A percentile compares a stretch with the other conserved stretches of the same genome.
Evolutionary conservation across 2,113 vertebrate species (phyloP).

Genomic region (Falco punctatus): DNA sequence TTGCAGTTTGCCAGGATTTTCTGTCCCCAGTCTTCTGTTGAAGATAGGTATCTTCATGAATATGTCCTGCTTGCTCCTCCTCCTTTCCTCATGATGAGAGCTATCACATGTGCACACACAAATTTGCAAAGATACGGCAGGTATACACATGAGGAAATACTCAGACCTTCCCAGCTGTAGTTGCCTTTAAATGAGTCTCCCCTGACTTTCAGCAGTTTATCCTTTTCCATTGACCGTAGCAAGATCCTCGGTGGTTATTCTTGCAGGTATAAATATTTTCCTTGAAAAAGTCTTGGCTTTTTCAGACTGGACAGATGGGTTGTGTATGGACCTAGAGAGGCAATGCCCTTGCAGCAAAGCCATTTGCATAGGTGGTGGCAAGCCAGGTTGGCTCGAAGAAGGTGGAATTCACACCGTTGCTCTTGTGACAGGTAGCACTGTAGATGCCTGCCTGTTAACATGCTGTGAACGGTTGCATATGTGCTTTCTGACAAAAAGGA

Average conservation of each 20-base stretch:
- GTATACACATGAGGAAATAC: background rate
- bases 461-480: background rate
- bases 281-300: background rate
- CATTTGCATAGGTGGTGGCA: background rate
- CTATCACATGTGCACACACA: background rate
- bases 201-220: background rate
- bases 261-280: background rate
- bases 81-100: background rate
- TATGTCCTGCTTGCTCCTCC: background rate
- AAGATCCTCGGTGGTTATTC: background rate
- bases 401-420: background rate
- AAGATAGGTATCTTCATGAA: background rate
- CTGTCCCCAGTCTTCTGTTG: background rate
- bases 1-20: background rate
- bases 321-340: background rate
- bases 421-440: background rate
- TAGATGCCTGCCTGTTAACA: background rate
- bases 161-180: background rate
- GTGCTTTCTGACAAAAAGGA: background rate
- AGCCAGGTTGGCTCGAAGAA: background rate
- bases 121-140: background rate
- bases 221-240: rapidly evolving
- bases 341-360: background rate
- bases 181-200: background rate
- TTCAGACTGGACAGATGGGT: background rate